phyloP scores from a whole-genome alignment of 2,797 vertebrate species.

The Microctenopoma steveboyesi region DNA sequence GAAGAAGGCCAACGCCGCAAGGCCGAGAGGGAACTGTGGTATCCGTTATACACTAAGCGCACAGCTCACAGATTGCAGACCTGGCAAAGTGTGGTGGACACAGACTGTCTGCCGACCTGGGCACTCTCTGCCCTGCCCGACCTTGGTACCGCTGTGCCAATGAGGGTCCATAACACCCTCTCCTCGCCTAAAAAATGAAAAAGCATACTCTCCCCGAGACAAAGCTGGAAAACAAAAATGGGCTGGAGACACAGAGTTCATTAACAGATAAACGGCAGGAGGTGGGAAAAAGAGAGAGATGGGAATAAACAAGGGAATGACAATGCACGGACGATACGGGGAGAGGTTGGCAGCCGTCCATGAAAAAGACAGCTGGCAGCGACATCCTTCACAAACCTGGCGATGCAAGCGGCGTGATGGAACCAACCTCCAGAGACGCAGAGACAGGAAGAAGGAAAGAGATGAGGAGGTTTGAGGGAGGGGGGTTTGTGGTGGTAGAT shows the following conservation, averaged over 20 bases:
- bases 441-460: constrained; percentile 46
- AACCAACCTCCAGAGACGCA: constrained; percentile 74
- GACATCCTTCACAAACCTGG: constrained; percentile 85
- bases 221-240: constrained; percentile 50
- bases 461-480: constrained; percentile 20
- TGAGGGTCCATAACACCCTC: constrained; percentile 33
- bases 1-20: constrained; percentile 50
- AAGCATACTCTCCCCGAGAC: constrained; percentile 30
- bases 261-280: constrained; percentile 67
- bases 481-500: constrained; percentile 65
- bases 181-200: constrained; percentile 32
- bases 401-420: constrained; percentile 70
- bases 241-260: constrained; percentile 65
- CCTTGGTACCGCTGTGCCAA: constrained; percentile 68
- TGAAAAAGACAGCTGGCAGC: constrained; percentile 85
- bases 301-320: constrained; percentile 77
- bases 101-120: constrained; percentile 68
- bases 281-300: constrained; percentile 59
- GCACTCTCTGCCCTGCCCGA: constrained; percentile 55
- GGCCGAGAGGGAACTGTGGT: constrained; percentile 47
- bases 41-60: constrained; percentile 71
- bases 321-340: constrained; percentile 72
- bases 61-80: constrained; percentile 70
- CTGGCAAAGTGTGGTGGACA: constrained; percentile 53
- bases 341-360: constrained; percentile 79